phyloP scores from a whole-genome alignment of 1,140 invertebrate species.

The Drosophila arawakana region DNA sequence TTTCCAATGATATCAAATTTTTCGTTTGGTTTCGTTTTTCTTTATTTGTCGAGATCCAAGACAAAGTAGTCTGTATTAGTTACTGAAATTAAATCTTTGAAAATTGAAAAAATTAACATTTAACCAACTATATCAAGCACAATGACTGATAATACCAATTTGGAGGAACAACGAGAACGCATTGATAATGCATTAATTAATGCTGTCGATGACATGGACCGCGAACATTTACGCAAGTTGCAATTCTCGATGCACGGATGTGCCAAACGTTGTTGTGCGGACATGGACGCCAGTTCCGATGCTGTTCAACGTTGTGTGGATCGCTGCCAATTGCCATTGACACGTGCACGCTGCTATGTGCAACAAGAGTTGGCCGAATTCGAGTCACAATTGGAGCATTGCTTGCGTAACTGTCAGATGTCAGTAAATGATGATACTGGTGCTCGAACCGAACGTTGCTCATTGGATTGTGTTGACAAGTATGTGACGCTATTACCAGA shows the following conservation, averaged over 20 bases:
- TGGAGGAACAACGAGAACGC: slow-evolving; percentile 90
- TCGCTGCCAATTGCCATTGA: slow-evolving; percentile 89
- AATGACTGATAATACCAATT: slow-evolving; percentile 85
- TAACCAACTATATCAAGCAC: not conserved
- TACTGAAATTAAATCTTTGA: not conserved
- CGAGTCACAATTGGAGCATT: slow-evolving; percentile 93
- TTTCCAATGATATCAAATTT: no score
- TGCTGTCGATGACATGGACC: slow-evolving; percentile 92
- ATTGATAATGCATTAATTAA: slow-evolving; percentile 91
- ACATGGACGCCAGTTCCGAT: slow-evolving; percentile 88
- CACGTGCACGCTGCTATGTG: slow-evolving; percentile 91
- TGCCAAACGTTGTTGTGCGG: slow-evolving; percentile 93
- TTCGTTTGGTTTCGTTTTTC: no score
- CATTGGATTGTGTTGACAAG: slow-evolving; percentile 92
- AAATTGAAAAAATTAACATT: not conserved
- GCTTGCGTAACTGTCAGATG: slow-evolving; percentile 86
- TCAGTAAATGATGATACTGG: not conserved
- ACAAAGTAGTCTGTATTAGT: not conserved
- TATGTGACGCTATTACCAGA: slow-evolving; percentile 91
- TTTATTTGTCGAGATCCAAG: no score
- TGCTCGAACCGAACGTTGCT: slow-evolving; percentile 89
- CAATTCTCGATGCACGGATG: slow-evolving; percentile 96
- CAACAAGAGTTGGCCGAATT: slow-evolving; percentile 86
- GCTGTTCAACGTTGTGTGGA: slow-evolving; percentile 92
- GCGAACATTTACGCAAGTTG: slow-evolving; percentile 91